Evolutionary conservation across 2,888 invertebrate genomes (phyloP).

Genomic region (Hartigia nigra): DNA sequence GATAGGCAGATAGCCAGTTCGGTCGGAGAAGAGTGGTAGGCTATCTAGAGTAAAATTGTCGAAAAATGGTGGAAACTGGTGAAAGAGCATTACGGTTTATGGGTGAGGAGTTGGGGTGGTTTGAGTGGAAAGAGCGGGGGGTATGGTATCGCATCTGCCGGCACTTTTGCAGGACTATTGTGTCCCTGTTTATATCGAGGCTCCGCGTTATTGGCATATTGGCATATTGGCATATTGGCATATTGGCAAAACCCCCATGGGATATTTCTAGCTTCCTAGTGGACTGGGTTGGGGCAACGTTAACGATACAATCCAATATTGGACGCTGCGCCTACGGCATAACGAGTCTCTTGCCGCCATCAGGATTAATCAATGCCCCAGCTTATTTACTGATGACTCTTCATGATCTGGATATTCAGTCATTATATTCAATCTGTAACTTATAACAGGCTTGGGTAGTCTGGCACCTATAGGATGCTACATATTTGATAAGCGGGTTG

Average conservation of each 20-base stretch:
- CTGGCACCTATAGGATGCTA: background rate
- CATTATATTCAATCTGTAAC: background rate
- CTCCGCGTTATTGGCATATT: slow-evolving; percentile 42
- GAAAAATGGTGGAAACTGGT: slow-evolving; percentile 38
- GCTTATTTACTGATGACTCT: background rate
- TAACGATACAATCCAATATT: slow-evolving; percentile 4
- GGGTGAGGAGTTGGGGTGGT: slow-evolving; percentile 12
- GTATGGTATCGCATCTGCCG: slow-evolving; percentile 45
- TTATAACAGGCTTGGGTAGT: background rate
- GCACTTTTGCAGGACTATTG: slow-evolving; percentile 38
- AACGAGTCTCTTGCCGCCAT: slow-evolving; percentile 2
- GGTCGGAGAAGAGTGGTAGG: background rate
- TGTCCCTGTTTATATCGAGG: slow-evolving; percentile 39
- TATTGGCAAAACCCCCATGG: background rate
- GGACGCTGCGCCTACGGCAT: background rate
- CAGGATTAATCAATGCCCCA: background rate
- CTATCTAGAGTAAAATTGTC: slow-evolving; percentile 24
- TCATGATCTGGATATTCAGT: background rate
- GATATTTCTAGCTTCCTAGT: background rate
- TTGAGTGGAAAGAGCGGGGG: slow-evolving; percentile 20
- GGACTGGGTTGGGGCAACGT: background rate
- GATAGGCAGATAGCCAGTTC: background rate
- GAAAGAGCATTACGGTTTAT: slow-evolving; percentile 39
- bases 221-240: slow-evolving; percentile 40
- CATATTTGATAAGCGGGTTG: background rate